A percentile compares a stretch with the other conserved stretches of the same genome.
phyloP scores from a whole-genome alignment of 2,797 vertebrate species.

The Phalanger gymnotis region DNA sequence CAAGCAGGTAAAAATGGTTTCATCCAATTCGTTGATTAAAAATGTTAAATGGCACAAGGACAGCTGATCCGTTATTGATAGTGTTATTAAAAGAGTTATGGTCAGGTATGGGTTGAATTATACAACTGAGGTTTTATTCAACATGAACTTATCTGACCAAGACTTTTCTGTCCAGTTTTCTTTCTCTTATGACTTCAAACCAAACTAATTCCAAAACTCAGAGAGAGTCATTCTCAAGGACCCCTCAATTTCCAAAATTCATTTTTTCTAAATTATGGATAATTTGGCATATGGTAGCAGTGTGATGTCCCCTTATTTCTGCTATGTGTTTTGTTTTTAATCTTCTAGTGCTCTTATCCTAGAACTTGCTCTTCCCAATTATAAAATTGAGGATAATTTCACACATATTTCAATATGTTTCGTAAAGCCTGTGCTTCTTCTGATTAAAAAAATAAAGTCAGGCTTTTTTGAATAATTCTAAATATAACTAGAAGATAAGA shows the following conservation, averaged over 20 bases:
- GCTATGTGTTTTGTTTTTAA: neutral
- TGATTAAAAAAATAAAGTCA: neutral
- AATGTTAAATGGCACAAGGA: neutral
- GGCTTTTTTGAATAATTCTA: neutral
- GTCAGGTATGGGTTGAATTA: neutral
- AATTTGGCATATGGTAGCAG: neutral
- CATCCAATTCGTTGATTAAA: neutral
- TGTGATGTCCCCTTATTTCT: neutral
- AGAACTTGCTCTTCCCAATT: neutral
- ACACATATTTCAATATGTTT: neutral
- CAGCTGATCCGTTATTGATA: neutral
- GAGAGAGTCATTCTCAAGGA: neutral
- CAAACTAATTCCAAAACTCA: neutral
- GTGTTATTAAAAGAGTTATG: neutral
- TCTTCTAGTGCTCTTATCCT: neutral
- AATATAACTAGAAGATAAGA: neutral
- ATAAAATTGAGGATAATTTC: neutral
- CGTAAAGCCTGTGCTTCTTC: neutral
- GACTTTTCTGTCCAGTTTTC: neutral
- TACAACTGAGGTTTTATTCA: neutral
- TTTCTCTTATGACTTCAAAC: neutral
- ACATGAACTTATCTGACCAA: neutral
- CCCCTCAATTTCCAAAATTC: neutral
- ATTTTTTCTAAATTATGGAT: neutral
- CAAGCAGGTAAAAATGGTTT: neutral